These are phyloP conservation scores for Pseudolycoriella hygida DNA, from an alignment of 2,888 invertebrate genomes.

Conservation along the genomic window DNA sequence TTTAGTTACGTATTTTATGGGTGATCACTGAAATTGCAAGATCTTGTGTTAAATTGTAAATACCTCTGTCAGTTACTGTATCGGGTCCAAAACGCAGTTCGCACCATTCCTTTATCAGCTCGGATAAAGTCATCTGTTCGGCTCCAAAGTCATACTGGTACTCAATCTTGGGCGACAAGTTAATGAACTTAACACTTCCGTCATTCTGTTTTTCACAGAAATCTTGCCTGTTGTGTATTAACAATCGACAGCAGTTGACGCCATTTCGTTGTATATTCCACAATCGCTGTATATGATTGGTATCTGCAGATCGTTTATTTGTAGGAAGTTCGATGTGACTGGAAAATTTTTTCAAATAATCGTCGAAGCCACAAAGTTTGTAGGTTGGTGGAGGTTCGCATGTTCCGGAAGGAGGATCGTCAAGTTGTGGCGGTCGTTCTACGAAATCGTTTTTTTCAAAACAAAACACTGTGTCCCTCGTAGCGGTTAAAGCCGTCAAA, in stretches of 20 bases:
- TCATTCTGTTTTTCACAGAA: background rate
- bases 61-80: slow-evolving; percentile 13
- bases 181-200: slow-evolving; percentile 3
- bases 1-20: background rate
- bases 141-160: slow-evolving; percentile 15
- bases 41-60: too few relatives aligned
- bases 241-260: background rate
- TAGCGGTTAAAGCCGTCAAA: too few relatives aligned
- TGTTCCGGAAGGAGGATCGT: too few relatives aligned
- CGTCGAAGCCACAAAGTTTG: background rate
- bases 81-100: slow-evolving; percentile 11
- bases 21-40: background rate
- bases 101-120: slow-evolving; percentile 14
- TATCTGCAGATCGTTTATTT: background rate
- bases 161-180: slow-evolving; percentile 14
- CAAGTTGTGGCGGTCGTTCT: too few relatives aligned
- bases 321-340: too few relatives aligned
- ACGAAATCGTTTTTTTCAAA: too few relatives aligned
- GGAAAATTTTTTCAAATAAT: background rate
- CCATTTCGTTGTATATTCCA: too few relatives aligned
- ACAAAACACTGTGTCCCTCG: too few relatives aligned
- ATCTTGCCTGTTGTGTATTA: background rate
- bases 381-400: too few relatives aligned
- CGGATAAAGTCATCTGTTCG: slow-evolving; percentile 13
- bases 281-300: background rate